A percentile compares a stretch with the other conserved stretches of the same genome.
These are phyloP conservation scores for Syrrhaptes paradoxus DNA, from an alignment of 2,113 vertebrate species.

Conservation along the genomic window DNA sequence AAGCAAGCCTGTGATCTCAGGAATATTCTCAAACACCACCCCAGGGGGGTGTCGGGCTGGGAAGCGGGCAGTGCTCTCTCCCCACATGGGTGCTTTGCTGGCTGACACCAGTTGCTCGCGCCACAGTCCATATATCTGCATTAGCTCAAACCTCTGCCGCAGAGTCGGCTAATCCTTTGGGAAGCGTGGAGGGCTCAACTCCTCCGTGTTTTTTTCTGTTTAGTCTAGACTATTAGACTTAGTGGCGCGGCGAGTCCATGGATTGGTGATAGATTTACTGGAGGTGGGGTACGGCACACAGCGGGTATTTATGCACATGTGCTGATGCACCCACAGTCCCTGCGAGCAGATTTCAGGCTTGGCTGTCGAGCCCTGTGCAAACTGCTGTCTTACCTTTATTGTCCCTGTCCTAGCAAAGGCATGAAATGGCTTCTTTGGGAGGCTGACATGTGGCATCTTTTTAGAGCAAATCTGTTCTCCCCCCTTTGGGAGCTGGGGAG, in stretches of 20 bases:
- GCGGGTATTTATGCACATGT: background rate
- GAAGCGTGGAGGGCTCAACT: background rate
- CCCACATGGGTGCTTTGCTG: accelerated
- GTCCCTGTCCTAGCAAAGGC: background rate
- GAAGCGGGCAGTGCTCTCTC: background rate
- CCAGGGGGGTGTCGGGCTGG: accelerated
- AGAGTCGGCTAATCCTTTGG: background rate
- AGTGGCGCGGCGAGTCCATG: background rate
- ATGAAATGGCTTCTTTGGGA: background rate
- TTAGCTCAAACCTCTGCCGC: background rate
- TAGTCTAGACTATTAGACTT: slow-evolving; percentile 18
- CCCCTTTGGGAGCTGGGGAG: background rate
- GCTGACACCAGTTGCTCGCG: background rate
- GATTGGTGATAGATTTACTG: slow-evolving; percentile 43
- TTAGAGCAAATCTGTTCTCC: background rate
- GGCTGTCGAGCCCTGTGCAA: background rate
- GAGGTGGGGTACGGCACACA: background rate
- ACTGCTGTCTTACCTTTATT: background rate
- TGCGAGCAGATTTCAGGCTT: accelerated
- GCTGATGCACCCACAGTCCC: background rate
- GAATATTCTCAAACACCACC: background rate
- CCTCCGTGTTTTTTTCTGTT: background rate
- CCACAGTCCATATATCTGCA: background rate
- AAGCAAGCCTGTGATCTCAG: background rate
- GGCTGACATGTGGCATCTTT: background rate